These are phyloP conservation scores for Octomys mimax DNA, from an alignment of 2,797 vertebrate species.

Conservation along the genomic window DNA sequence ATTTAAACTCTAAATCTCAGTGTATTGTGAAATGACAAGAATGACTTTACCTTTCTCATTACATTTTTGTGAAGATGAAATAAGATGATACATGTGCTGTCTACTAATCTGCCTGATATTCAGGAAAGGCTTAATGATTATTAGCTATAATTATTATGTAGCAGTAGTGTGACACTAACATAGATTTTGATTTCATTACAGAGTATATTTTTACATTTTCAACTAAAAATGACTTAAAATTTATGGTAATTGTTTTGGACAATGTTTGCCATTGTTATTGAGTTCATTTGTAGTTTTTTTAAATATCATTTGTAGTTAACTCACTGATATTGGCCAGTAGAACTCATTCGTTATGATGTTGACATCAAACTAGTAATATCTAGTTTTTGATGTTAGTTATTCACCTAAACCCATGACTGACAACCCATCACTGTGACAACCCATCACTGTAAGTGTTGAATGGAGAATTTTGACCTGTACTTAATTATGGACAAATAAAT, in stretches of 20 bases:
- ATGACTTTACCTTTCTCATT: background rate
- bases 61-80: background rate
- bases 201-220: constrained; percentile 45
- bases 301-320: background rate
- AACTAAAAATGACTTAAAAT: background rate
- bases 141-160: constrained; percentile 11
- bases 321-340: constrained; percentile 41
- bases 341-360: constrained; percentile 26
- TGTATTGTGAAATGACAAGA: constrained; percentile 31
- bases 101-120: background rate
- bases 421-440: background rate
- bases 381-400: background rate
- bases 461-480: constrained; percentile 41
- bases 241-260: background rate
- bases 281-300: background rate
- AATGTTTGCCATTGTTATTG: background rate
- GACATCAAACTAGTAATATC: constrained; percentile 31
- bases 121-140: background rate
- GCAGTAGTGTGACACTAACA: background rate
- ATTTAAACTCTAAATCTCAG: constrained; percentile 39
- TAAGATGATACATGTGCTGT: background rate
- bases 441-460: background rate
- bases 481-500: constrained; percentile 37
- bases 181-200: background rate
- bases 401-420: constrained; percentile 7